A percentile compares a stretch with the other conserved stretches of the same genome.
Conservation (phyloP, 2,113 vertebrate species). For the Sinocyclocheilus anophthalmus region DNA sequence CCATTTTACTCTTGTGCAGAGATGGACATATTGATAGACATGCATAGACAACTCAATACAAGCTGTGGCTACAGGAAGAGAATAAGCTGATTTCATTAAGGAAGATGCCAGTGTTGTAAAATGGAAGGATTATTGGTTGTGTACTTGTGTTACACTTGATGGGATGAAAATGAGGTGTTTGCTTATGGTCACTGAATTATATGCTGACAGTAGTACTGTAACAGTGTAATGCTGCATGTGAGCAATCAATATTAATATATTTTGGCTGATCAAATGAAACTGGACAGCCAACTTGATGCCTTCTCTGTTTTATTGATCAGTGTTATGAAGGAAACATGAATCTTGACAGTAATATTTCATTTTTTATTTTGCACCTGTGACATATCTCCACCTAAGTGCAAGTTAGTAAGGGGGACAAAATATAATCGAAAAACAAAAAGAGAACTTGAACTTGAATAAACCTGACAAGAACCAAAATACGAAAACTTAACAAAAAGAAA, state of each 20-base stretch:
- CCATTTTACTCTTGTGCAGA: slow-evolving; percentile 40
- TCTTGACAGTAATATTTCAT: background rate
- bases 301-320: background rate
- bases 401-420: background rate
- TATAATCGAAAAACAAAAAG: background rate
- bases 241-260: slow-evolving; percentile 21
- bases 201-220: background rate
- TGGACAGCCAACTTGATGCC: background rate
- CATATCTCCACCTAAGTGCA: background rate
- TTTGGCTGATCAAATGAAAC: background rate
- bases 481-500: background rate
- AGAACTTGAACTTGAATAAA: background rate
- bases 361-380: background rate
- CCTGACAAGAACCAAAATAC: background rate
- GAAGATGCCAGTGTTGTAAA: background rate
- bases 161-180: slow-evolving; percentile 30
- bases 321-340: background rate
- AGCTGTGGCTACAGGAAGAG: slow-evolving; percentile 30
- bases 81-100: slow-evolving; percentile 40
- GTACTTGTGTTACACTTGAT: slow-evolving; percentile 25
- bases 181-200: slow-evolving; percentile 23
- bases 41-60: slow-evolving; percentile 37
- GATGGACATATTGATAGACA: slow-evolving; percentile 36
- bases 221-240: background rate
- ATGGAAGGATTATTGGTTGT: slow-evolving; percentile 23